These are phyloP conservation scores for Brachynemurus nebulosus DNA, from an alignment of 2,888 invertebrate species.

Conservation along the genomic window DNA sequence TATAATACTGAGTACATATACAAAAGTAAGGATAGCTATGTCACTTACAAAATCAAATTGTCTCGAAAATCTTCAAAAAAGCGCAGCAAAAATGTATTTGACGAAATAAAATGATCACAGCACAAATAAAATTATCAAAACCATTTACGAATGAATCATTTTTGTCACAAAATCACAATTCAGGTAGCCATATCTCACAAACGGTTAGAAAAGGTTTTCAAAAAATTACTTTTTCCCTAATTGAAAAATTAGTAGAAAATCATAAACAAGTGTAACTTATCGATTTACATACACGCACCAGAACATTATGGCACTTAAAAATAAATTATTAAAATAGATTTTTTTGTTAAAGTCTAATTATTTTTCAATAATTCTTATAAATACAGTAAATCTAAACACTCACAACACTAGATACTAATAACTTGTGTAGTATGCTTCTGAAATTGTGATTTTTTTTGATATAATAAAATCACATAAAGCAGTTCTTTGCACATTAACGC, in stretches of 20 bases:
- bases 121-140: neutral
- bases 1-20: no score
- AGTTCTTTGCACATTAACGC: neutral
- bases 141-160: neutral
- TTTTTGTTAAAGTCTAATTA: no score
- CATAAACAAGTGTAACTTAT: constrained; percentile 1
- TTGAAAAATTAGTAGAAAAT: constrained; percentile 1
- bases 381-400: constrained; percentile 5
- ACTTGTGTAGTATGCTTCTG: neutral
- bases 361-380: constrained; percentile 1
- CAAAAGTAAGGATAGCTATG: no score
- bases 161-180: constrained; percentile 1
- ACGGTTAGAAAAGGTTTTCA: constrained; percentile 7
- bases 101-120: neutral
- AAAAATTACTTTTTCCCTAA: neutral
- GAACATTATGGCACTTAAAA: neutral
- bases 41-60: constrained; percentile 1
- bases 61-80: neutral
- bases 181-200: constrained; percentile 15
- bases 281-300: neutral
- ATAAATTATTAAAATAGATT: neutral
- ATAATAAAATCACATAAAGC: constrained; percentile 1
- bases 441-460: neutral
- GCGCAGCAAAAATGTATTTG: neutral
- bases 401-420: constrained; percentile 5